Evolutionary conservation across 2,113 vertebrate genomes (phyloP).

Genomic region (Diglossa brunneiventris): DNA sequence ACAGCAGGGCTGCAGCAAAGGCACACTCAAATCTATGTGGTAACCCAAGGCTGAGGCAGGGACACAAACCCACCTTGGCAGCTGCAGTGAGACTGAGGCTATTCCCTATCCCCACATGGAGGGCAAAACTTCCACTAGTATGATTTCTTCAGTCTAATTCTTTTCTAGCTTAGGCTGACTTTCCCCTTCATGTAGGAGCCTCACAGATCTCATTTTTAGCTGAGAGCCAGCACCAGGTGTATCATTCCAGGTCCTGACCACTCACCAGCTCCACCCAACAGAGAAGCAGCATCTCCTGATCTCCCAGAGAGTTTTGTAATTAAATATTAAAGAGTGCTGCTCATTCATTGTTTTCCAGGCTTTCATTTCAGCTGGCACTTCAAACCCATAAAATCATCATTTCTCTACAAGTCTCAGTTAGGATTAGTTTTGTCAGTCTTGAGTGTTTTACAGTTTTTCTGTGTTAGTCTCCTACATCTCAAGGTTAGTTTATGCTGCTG

Average conservation of each 20-base stretch:
- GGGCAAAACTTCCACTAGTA: background rate
- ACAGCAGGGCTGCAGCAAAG: background rate
- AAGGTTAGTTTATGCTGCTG: background rate
- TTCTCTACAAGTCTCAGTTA: background rate
- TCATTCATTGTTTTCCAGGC: background rate
- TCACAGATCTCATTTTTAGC: background rate
- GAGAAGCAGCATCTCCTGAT: background rate
- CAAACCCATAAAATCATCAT: background rate
- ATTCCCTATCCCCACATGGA: background rate
- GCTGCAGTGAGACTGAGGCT: background rate
- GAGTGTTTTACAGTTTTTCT: background rate
- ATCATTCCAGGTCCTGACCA: background rate
- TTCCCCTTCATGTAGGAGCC: background rate
- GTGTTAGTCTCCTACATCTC: background rate
- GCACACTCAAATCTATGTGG: accelerated
- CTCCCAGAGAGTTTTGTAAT: background rate
- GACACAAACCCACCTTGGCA: background rate
- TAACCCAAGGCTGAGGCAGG: background rate
- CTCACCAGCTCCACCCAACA: background rate
- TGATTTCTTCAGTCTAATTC: background rate
- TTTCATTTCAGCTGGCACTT: background rate
- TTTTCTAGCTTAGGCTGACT: background rate
- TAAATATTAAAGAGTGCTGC: background rate
- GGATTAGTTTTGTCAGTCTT: background rate
- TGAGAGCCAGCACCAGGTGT: background rate